Conservation (phyloP, 2,113 vertebrate species). For the Phaethon lepturus region DNA sequence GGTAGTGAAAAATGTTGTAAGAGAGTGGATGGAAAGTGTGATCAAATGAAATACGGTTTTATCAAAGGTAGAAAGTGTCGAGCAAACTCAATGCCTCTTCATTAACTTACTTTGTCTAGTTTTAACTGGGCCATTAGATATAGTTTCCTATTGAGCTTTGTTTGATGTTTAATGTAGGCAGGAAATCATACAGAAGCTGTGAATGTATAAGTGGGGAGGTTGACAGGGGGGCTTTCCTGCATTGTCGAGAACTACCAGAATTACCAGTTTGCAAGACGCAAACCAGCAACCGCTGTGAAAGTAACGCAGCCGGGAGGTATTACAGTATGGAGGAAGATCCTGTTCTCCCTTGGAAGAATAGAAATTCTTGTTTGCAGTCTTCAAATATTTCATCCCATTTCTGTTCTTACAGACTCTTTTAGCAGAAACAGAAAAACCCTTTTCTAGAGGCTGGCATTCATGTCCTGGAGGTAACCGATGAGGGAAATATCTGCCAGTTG, state of each 20-base stretch:
- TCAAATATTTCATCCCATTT: neutral
- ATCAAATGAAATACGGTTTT: neutral
- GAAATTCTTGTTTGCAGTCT: neutral
- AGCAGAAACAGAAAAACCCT: neutral
- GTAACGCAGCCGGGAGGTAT: neutral
- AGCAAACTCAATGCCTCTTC: neutral
- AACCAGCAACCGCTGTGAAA: neutral
- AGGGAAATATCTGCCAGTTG: neutral
- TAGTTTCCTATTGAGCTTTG: neutral
- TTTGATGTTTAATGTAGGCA: conserved; percentile 10
- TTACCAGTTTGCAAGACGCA: neutral
- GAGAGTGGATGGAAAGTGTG: neutral
- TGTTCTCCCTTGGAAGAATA: neutral
- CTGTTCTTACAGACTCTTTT: neutral
- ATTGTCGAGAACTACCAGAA: neutral
- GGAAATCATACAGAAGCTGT: neutral
- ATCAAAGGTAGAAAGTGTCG: neutral
- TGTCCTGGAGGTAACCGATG: neutral
- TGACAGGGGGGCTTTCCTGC: neutral
- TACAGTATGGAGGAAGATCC: neutral
- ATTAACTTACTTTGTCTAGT: neutral
- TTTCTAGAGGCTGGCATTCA: neutral
- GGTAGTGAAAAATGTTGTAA: neutral
- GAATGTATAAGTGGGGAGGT: neutral
- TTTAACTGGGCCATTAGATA: neutral